Evolutionary conservation across 2,888 invertebrate species (phyloP), one percentile per base, ranked within the genome.

Genomic region (Ditula angustiorana): DNA sequence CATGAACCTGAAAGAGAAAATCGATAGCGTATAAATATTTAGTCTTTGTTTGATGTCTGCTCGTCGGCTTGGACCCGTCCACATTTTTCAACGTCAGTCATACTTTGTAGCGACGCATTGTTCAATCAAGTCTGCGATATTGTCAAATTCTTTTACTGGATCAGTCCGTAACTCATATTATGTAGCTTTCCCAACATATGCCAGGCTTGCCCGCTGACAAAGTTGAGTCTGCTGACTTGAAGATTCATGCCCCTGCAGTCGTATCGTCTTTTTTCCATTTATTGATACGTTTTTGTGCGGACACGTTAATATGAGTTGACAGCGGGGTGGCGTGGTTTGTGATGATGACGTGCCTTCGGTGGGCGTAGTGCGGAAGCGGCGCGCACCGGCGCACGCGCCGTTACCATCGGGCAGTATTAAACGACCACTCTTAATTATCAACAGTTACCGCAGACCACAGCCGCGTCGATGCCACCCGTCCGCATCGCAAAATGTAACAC

Each of bases 391-490:
- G 76, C 81, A 77, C 79, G 73, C 72, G 84, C 90, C 88, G 88
- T 88, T 88, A 90, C 81, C 83, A 83, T 86, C 86, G 78, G 74
- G 79, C 78, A 74, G 82, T 79, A 89, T 87, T 86, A 86, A 78
- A 79, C 81, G 82, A 86, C 86, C 82, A 83, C 85, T 86, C 85
- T 88, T 92, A 90, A 92, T 91, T 90, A 91, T 86, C 85, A 88
- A 92, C 92, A 90, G 92, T 91, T 92, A 90, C 78, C 74, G 78
- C 75, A 76, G 72, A 81, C 82, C 76, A 76, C 81, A 61, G 46
- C 46, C 13, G 74, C 80, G 74, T 73, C 75, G 77, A 75, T 79
- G 79, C 74, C 80, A 77, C 72, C 82, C 75, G 75, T 67, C 78
- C 72, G 75, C 73, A 70, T 75, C 78, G 74, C 74, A 66, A 70